Evolutionary conservation across 2,113 vertebrate genomes (phyloP).

Genomic region (Heptranchias perlo): DNA sequence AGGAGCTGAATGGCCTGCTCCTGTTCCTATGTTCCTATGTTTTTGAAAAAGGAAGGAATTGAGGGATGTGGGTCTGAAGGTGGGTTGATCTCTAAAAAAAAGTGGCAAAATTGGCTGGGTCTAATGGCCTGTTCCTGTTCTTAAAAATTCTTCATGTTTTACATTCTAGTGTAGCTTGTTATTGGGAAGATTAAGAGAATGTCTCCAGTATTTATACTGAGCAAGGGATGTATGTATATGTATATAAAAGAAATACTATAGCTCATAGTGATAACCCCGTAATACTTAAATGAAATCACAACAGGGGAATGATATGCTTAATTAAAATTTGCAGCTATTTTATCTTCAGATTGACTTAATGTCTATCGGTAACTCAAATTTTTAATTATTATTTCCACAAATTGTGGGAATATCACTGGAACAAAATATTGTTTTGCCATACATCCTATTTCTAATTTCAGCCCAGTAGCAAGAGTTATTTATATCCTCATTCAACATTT

Average conservation of each 20-base stretch:
- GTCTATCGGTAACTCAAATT: neutral
- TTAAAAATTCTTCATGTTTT: neutral
- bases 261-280: neutral
- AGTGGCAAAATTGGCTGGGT: neutral
- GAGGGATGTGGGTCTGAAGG: neutral
- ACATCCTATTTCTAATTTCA: neutral
- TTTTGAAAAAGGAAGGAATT: neutral
- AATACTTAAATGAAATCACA: neutral
- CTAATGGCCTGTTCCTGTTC: neutral
- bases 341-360: constrained; percentile 9
- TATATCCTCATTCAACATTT: neutral
- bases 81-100: neutral
- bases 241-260: neutral
- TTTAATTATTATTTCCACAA: neutral
- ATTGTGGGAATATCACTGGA: neutral
- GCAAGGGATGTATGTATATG: neutral
- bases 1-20: no score
- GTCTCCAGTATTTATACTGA: neutral
- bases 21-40: no score
- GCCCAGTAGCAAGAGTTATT: neutral
- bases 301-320: neutral
- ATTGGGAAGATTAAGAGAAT: neutral
- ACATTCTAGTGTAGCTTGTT: neutral
- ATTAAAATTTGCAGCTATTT: neutral
- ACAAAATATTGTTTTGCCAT: neutral